Conservation (phyloP, 2,797 vertebrate species). For the Scomberomorus guttatus region DNA sequence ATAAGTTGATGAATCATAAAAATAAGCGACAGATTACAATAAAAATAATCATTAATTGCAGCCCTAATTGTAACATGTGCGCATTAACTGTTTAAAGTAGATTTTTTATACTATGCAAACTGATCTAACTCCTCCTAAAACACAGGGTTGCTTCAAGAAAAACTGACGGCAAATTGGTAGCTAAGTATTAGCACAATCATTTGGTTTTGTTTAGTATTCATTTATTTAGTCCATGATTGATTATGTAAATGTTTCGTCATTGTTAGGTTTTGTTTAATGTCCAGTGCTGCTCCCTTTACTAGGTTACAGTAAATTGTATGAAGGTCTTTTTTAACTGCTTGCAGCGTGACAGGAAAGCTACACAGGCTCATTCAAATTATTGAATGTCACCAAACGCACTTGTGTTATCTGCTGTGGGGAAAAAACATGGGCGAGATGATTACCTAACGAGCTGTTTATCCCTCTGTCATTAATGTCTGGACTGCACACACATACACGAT, state of each 20-base stretch:
- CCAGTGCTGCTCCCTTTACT: neutral
- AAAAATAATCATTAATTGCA: too few relatives aligned
- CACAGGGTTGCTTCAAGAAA: neutral
- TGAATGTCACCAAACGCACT: conserved; percentile 15
- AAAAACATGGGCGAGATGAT: conserved; percentile 1
- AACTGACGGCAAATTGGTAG: neutral
- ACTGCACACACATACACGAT: neutral
- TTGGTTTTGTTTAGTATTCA: neutral
- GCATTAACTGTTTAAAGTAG: too few relatives aligned
- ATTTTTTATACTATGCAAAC: too few relatives aligned
- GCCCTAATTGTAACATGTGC: neutral
- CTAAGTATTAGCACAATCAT: too few relatives aligned
- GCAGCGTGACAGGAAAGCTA: conserved; percentile 15
- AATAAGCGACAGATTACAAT: neutral
- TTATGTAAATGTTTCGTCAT: neutral
- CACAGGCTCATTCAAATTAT: neutral
- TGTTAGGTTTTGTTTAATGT: neutral
- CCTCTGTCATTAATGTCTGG: conserved; percentile 26
- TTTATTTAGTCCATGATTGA: neutral
- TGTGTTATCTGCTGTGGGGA: conserved; percentile 8
- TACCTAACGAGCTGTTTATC: conserved; percentile 28
- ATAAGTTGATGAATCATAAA: too few relatives aligned
- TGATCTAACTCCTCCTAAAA: too few relatives aligned
- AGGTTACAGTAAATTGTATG: too few relatives aligned
- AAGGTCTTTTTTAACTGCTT: neutral